A percentile compares a stretch with the other conserved stretches of the same genome.
phyloP scores from a whole-genome alignment of 2,888 invertebrate genomes.

The Eupeodes latifasciatus region DNA sequence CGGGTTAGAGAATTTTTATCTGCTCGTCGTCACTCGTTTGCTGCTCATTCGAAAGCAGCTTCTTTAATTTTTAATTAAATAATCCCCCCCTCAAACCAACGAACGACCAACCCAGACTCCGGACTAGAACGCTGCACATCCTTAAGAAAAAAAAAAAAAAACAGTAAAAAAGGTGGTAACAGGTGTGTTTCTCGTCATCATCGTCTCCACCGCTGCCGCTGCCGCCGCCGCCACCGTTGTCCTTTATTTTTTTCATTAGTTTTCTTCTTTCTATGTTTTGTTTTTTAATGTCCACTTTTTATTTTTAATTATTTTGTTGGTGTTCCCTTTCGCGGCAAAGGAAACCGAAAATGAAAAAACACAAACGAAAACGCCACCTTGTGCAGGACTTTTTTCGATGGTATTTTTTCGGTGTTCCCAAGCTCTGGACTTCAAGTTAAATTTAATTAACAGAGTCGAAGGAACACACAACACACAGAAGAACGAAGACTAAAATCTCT shows the following conservation, averaged over 20 bases:
- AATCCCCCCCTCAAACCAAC: conserved; percentile 54
- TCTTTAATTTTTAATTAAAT: conserved; percentile 76
- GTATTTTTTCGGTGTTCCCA: conserved; percentile 22
- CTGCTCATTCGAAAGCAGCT: conserved; percentile 62
- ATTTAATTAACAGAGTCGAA: conserved; percentile 59
- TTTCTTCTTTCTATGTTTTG: conserved; percentile 21
- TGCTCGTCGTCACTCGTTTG: conserved; percentile 30
- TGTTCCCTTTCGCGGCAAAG: conserved; percentile 18
- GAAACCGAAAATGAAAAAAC: conserved; percentile 21
- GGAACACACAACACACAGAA: conserved; percentile 42
- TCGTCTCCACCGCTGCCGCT: not conserved
- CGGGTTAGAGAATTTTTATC: conserved; percentile 23
- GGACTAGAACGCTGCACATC: not conserved
- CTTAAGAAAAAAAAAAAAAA: not conserved
- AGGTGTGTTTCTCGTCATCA: conserved; percentile 65
- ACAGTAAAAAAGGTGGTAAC: conserved; percentile 60
- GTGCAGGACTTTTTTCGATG: conserved; percentile 10
- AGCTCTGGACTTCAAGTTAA: conserved; percentile 45
- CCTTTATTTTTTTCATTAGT: conserved; percentile 63
- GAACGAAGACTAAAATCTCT: conserved; percentile 22
- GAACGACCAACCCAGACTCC: not conserved
- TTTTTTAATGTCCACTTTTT: conserved; percentile 8
- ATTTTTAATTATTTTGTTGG: conserved; percentile 21
- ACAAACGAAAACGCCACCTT: conserved; percentile 60
- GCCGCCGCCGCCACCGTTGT: conserved; percentile 40